Conservation (phyloP, 2,888 invertebrate species). For the Polyommatus iphigenia region DNA sequence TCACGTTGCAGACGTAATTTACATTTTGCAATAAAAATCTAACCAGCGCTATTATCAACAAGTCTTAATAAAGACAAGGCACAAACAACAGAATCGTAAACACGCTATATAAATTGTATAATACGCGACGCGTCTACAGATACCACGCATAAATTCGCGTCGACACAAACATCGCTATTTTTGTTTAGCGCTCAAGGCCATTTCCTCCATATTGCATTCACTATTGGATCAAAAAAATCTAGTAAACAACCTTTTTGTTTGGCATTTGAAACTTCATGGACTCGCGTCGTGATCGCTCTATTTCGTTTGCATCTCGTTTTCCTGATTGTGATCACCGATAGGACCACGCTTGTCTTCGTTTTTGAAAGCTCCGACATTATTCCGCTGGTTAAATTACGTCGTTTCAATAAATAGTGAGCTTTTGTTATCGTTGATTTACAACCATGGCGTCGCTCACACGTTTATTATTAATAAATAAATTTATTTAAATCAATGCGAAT, state of each 20-base stretch:
- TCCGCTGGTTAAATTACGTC: not conserved
- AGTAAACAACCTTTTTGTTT: constrained; percentile 61
- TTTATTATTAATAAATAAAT: constrained; percentile 20
- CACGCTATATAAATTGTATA: constrained; percentile 13
- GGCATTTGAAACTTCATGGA: constrained; percentile 40
- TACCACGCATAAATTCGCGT: constrained; percentile 63
- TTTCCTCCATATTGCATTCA: constrained; percentile 70
- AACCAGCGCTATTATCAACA: not conserved
- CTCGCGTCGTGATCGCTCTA: constrained; percentile 24
- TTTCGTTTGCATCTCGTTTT: constrained; percentile 35
- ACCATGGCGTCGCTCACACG: not conserved
- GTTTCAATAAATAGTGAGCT: not conserved
- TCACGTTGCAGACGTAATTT: not conserved
- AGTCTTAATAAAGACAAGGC: constrained; percentile 1
- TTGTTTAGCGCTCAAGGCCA: constrained; percentile 70
- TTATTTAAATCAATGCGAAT: constrained; percentile 23
- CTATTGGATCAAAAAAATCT: constrained; percentile 54
- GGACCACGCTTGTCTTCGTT: not conserved
- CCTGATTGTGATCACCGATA: constrained; percentile 4
- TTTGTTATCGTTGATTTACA: constrained; percentile 6
- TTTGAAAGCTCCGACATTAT: not conserved
- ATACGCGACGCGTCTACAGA: constrained; percentile 37
- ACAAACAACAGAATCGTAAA: constrained; percentile 20
- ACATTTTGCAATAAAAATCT: constrained; percentile 2
- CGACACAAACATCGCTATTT: constrained; percentile 75